A percentile compares a stretch with the other conserved stretches of the same genome.
These are phyloP conservation scores for Macropis europaea DNA, from an alignment of 2,888 invertebrate species.

Conservation along the genomic window DNA sequence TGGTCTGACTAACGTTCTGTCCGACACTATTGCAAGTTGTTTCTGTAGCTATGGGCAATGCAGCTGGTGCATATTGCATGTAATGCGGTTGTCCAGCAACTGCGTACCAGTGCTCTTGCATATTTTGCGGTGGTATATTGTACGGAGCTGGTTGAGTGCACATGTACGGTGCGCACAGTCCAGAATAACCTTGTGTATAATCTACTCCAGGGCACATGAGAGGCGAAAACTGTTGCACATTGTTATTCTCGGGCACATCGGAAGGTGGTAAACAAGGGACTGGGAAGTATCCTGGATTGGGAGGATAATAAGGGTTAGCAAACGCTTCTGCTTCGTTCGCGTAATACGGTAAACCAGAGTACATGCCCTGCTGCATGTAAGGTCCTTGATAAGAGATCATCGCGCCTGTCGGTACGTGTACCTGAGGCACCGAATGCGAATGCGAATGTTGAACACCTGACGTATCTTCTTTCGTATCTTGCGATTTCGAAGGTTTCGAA, in stretches of 20 bases:
- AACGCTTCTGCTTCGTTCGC: conserved; percentile 61
- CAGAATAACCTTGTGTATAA: conserved; percentile 58
- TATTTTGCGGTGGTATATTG: conserved; percentile 47
- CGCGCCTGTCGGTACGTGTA: conserved; percentile 4
- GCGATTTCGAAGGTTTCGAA: conserved; percentile 25
- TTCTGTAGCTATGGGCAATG: conserved; percentile 26
- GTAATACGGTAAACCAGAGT: conserved; percentile 60
- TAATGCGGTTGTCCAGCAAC: conserved; percentile 65
- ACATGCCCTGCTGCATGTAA: conserved; percentile 62
- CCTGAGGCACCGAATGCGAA: conserved; percentile 22
- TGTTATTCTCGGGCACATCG: conserved; percentile 59
- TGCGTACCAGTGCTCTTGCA: conserved; percentile 71
- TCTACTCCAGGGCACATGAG: conserved; percentile 55
- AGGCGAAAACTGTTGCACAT: conserved; percentile 48
- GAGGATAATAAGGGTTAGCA: conserved; percentile 55
- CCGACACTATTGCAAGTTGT: conserved; percentile 16
- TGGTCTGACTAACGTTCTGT: conserved; percentile 11
- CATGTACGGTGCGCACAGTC: conserved; percentile 63
- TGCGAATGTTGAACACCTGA: conserved; percentile 24
- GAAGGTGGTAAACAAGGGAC: conserved; percentile 64
- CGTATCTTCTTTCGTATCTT: conserved; percentile 27
- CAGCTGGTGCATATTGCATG: conserved; percentile 52
- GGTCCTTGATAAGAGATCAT: conserved; percentile 56
- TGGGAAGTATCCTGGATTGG: conserved; percentile 59
- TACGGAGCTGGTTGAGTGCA: conserved; percentile 62